These are phyloP conservation scores for Rhizomys pruinosus DNA, from an alignment of 2,113 vertebrate genomes.

Conservation along the genomic window DNA sequence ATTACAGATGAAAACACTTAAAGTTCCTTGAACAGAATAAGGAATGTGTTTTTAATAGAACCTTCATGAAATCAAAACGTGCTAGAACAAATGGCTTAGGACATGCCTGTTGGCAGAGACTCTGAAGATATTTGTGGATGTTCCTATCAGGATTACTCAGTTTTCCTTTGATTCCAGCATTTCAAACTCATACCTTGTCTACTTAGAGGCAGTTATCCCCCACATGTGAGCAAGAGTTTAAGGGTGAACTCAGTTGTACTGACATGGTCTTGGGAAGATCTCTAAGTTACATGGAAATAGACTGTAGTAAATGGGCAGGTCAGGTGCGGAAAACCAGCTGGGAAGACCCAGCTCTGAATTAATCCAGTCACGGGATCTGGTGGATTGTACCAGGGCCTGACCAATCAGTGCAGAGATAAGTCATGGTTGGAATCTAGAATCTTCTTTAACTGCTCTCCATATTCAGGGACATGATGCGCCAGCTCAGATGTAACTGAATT, in stretches of 20 bases:
- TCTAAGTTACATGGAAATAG: neutral
- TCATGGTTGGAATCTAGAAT: neutral
- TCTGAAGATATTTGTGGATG: neutral
- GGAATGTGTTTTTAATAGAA: neutral
- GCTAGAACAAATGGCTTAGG: neutral
- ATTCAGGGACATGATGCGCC: fast-evolving
- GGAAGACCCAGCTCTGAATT: neutral
- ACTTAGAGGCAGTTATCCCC: neutral
- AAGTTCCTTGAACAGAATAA: neutral
- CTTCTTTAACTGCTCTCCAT: neutral
- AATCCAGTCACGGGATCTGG: neutral
- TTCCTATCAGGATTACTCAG: neutral
- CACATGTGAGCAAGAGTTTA: neutral
- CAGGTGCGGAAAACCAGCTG: neutral
- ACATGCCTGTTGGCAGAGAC: neutral
- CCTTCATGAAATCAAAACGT: neutral
- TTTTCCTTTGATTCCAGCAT: neutral
- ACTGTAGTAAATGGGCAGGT: no score
- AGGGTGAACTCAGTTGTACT: neutral
- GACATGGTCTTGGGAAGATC: neutral
- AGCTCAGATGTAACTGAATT: neutral
- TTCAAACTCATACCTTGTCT: neutral
- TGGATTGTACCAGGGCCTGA: neutral
- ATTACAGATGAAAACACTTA: neutral
- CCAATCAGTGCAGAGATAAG: neutral